Conservation (phyloP, 2,888 invertebrate genomes). For the Hipparchia semele region DNA sequence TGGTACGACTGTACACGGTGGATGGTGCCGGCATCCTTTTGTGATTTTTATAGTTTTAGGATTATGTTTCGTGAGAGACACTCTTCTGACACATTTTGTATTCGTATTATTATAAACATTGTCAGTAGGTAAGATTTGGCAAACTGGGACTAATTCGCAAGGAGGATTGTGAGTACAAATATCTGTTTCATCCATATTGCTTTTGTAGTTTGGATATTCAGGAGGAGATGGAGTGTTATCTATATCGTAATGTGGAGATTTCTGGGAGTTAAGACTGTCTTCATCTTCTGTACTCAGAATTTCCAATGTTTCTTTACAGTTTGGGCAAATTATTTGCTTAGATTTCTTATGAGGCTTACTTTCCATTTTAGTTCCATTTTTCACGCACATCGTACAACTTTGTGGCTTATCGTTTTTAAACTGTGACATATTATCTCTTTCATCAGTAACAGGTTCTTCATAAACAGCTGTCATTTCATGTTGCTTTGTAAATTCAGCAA, state of each 20-base stretch:
- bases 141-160: constrained; percentile 67
- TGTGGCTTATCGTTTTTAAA: constrained; percentile 21
- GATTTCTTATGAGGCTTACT: constrained; percentile 48
- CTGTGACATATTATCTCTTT: constrained; percentile 20
- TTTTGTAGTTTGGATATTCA: constrained; percentile 41
- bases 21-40: constrained; percentile 74
- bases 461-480: constrained; percentile 23
- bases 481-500: constrained; percentile 26
- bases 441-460: constrained; percentile 19
- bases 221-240: constrained; percentile 44
- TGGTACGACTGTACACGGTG: constrained; percentile 74
- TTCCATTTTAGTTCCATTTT: constrained; percentile 31
- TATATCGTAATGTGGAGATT: constrained; percentile 46
- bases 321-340: constrained; percentile 61
- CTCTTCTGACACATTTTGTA: constrained; percentile 49
- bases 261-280: constrained; percentile 47
- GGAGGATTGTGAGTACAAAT: constrained; percentile 61
- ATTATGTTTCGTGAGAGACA: constrained; percentile 46
- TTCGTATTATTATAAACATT: constrained; percentile 44
- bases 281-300: constrained; percentile 62
- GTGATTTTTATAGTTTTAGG: constrained; percentile 66
- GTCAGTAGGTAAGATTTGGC: constrained; percentile 63
- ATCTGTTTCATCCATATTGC: constrained; percentile 46
- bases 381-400: constrained; percentile 20
- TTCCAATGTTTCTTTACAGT: constrained; percentile 65